phyloP scores from a whole-genome alignment of 2,113 vertebrate genomes.

The Misgurnus anguillicaudatus region DNA sequence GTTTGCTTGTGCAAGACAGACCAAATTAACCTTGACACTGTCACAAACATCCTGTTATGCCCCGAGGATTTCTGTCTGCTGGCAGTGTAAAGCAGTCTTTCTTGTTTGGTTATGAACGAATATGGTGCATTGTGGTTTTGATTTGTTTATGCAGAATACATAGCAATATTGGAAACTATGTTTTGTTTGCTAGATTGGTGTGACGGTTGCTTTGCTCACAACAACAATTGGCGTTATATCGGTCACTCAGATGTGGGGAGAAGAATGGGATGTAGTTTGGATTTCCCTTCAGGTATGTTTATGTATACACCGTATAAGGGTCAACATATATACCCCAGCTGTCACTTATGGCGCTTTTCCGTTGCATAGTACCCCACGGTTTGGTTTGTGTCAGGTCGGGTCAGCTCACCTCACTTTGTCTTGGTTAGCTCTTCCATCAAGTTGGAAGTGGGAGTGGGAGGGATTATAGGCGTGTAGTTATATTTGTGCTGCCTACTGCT shows the following conservation, averaged over 20 bases:
- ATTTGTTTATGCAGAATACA: background rate
- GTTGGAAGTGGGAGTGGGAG: too few species aligned
- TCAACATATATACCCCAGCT: too few species aligned
- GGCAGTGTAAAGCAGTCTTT: slow-evolving; percentile 7
- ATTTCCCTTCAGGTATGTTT: slow-evolving; percentile 88
- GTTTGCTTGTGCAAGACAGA: background rate
- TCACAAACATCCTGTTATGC: slow-evolving; percentile 28
- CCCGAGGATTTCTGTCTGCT: background rate
- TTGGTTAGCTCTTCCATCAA: too few species aligned
- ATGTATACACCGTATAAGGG: background rate
- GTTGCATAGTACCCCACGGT: too few species aligned
- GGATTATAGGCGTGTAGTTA: too few species aligned
- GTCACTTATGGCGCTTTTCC: too few species aligned
- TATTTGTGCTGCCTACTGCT: too few species aligned
- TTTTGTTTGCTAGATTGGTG: slow-evolving; percentile 77
- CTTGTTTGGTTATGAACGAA: background rate
- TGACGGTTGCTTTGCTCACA: slow-evolving; percentile 81
- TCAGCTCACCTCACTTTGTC: too few species aligned
- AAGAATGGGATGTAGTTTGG: slow-evolving; percentile 90
- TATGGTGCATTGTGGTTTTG: background rate
- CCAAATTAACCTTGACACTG: slow-evolving; percentile 23
- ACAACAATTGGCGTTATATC: slow-evolving; percentile 88
- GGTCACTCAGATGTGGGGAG: slow-evolving; percentile 87
- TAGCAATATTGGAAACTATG: slow-evolving; percentile 12
- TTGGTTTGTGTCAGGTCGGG: too few species aligned